Evolutionary conservation across 2,797 vertebrate species (phyloP).

Genomic region (Cynodonichthys magdalenae): DNA sequence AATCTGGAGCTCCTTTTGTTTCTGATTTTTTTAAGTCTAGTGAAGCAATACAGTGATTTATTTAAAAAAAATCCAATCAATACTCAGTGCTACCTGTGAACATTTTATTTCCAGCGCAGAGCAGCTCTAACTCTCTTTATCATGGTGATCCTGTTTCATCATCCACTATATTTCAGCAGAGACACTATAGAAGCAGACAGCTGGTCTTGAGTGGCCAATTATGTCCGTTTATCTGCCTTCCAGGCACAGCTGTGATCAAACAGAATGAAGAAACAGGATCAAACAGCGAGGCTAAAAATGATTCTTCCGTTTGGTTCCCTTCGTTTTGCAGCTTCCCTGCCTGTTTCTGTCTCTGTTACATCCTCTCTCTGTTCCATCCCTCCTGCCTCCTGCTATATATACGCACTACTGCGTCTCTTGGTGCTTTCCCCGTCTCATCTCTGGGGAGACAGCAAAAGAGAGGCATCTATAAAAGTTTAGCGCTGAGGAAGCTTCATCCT

Average conservation of each 20-base stretch:
- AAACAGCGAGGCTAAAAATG: constrained; percentile 67
- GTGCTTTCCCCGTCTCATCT: constrained; percentile 40
- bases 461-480: constrained; percentile 63
- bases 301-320: constrained; percentile 67
- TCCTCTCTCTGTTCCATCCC: constrained; percentile 48
- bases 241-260: constrained; percentile 80
- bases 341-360: constrained; percentile 50
- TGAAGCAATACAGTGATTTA: constrained; percentile 13
- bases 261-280: constrained; percentile 76
- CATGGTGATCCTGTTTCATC: constrained; percentile 60
- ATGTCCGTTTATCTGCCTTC: constrained; percentile 79
- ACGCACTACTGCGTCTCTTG: constrained; percentile 32
- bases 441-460: constrained; percentile 45
- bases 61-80: not conserved
- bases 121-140: constrained; percentile 29
- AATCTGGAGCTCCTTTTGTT: constrained; percentile 7
- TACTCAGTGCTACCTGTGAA: constrained; percentile 43
- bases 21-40: constrained; percentile 6
- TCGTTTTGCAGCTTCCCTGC: constrained; percentile 50
- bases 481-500: constrained; percentile 58
- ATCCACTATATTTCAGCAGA: constrained; percentile 62
- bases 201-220: constrained; percentile 81
- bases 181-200: constrained; percentile 74
- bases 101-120: constrained; percentile 24
- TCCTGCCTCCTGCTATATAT: constrained; percentile 19